phyloP scores from a whole-genome alignment of 2,888 invertebrate genomes.

The Chalcis sispes region DNA sequence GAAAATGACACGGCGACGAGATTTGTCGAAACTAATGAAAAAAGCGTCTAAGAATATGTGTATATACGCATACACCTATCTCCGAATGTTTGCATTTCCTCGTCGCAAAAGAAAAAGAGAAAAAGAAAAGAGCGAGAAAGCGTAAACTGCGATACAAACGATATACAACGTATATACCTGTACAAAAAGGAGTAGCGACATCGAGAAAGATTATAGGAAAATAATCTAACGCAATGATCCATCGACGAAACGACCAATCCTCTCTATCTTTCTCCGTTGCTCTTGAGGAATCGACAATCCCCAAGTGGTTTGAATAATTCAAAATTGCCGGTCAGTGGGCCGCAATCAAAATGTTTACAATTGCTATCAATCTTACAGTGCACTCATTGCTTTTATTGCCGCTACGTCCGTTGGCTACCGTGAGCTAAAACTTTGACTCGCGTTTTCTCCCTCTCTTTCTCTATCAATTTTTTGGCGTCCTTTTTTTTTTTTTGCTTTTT shows the following conservation, averaged over 20 bases:
- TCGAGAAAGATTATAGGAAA: background rate
- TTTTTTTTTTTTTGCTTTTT: background rate
- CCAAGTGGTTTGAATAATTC: slow-evolving; percentile 42
- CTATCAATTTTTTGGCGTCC: background rate
- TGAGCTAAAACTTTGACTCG: too few relatives aligned
- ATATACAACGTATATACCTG: too few relatives aligned
- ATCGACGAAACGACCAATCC: slow-evolving; percentile 35
- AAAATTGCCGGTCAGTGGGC: slow-evolving; percentile 1
- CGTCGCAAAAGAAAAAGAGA: too few relatives aligned
- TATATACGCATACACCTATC: too few relatives aligned
- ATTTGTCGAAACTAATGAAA: slow-evolving; percentile 38
- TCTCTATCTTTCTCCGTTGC: background rate
- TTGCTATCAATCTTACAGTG: slow-evolving; percentile 6
- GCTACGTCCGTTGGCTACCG: background rate
- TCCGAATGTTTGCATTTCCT: background rate
- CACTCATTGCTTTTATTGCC: slow-evolving; percentile 19
- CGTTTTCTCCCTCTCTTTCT: background rate
- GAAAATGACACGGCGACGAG: background rate
- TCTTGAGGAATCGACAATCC: slow-evolving; percentile 35
- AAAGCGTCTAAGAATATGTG: slow-evolving; percentile 15
- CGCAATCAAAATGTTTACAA: slow-evolving; percentile 47
- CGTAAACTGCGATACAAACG: background rate
- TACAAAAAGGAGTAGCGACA: background rate
- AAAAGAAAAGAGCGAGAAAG: too few relatives aligned
- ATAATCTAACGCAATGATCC: slow-evolving; percentile 25